phyloP scores from a whole-genome alignment of 2,888 invertebrate species.

The Rhagonycha lutea region DNA sequence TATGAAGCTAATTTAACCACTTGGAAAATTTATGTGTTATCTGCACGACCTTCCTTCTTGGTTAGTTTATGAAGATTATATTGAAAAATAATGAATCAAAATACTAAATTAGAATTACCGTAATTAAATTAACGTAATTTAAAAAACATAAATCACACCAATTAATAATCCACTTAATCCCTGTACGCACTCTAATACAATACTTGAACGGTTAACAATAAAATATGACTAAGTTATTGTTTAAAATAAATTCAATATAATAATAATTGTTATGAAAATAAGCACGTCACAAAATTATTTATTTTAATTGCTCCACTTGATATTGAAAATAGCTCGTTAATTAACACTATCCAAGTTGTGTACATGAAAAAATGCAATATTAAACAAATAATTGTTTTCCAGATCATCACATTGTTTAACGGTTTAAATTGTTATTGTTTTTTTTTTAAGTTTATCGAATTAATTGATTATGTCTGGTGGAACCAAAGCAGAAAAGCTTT shows the following conservation, averaged over 20 bases:
- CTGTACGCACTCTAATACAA: neutral
- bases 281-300: neutral
- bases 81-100: neutral
- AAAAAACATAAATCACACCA: neutral
- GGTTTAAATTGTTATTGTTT: neutral
- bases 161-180: neutral
- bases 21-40: too few species aligned
- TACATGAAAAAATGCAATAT: neutral
- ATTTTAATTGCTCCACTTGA: neutral
- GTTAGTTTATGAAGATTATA: neutral
- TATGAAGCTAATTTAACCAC: too few species aligned
- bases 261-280: neutral
- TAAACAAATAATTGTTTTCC: neutral
- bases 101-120: neutral
- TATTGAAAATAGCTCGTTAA: neutral
- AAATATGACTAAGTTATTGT: neutral
- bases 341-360: neutral
- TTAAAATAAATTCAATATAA: neutral
- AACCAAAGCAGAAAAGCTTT: neutral
- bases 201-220: neutral
- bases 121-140: neutral
- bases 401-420: neutral
- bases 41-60: neutral
- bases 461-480: neutral
- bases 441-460: neutral